A percentile compares a stretch with the other conserved stretches of the same genome.
phyloP scores from a whole-genome alignment of 2,113 vertebrate genomes.

The Anas platyrhynchos region DNA sequence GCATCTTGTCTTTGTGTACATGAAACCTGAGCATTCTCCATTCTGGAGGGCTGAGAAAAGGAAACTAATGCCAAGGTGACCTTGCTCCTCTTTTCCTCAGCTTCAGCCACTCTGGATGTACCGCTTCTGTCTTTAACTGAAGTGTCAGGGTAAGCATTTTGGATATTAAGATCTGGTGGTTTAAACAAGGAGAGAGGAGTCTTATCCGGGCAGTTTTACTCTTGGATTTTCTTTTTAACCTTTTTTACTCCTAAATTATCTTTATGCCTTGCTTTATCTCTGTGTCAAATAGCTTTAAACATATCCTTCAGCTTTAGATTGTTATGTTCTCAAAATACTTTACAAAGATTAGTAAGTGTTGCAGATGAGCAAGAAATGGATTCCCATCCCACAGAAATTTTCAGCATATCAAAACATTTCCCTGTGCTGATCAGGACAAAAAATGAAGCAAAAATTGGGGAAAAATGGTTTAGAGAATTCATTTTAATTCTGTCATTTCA shows the following conservation, averaged over 20 bases:
- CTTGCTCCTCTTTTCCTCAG: not conserved
- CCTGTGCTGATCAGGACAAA: not conserved
- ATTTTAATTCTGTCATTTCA: not conserved
- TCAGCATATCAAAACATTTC: constrained; percentile 38
- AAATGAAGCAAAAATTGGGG: not conserved
- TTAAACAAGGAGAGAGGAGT: not conserved
- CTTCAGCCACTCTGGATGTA: not conserved
- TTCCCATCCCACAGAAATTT: constrained; percentile 50
- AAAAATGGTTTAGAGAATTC: not conserved
- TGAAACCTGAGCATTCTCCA: not conserved
- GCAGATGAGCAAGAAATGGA: constrained; percentile 24
- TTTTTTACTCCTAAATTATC: constrained; percentile 12
- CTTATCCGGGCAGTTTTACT: not conserved
- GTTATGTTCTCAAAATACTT: constrained; percentile 33
- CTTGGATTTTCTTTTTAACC: not conserved
- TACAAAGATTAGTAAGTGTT: constrained; percentile 4
- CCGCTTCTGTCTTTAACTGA: not conserved
- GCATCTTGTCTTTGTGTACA: not conserved
- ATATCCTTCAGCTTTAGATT: not conserved
- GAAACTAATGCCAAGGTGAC: not conserved
- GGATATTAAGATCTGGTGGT: not conserved
- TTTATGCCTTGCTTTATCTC: not conserved
- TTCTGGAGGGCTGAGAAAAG: not conserved
- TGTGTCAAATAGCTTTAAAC: constrained; percentile 31
- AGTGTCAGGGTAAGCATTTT: not conserved